phyloP scores from a whole-genome alignment of 2,797 vertebrate genomes.

The Myotis vivesi region DNA sequence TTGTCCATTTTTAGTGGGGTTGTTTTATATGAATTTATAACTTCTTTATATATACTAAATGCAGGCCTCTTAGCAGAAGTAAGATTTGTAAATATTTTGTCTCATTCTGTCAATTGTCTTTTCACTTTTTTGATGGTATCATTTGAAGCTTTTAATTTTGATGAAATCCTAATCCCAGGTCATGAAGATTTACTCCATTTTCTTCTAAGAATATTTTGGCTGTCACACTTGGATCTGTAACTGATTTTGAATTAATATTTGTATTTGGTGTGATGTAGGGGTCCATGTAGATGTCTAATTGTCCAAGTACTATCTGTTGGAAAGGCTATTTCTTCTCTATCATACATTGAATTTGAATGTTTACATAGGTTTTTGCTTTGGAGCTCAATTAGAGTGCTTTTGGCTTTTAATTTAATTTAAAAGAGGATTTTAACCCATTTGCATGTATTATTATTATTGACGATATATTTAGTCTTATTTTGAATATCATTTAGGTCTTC shows the following conservation, averaged over 20 bases:
- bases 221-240: neutral
- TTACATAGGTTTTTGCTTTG: neutral
- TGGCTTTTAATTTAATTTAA: slow-evolving; percentile 32
- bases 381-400: neutral
- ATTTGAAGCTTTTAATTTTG: neutral
- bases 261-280: neutral
- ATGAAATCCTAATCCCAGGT: neutral
- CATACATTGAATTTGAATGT: neutral
- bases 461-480: neutral
- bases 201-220: neutral
- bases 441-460: neutral
- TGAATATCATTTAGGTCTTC: neutral
- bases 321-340: neutral
- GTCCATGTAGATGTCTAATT: neutral
- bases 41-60: neutral
- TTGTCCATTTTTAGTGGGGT: neutral
- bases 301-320: neutral
- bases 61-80: neutral
- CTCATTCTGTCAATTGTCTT: neutral
- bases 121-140: neutral
- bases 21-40: neutral
- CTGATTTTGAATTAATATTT: slow-evolving; percentile 22
- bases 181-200: neutral
- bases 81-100: slow-evolving; percentile 21
- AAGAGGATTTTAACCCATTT: neutral